These are phyloP conservation scores for Gryllus bimaculatus DNA, from an alignment of 1,140 invertebrate species.

Conservation along the genomic window DNA sequence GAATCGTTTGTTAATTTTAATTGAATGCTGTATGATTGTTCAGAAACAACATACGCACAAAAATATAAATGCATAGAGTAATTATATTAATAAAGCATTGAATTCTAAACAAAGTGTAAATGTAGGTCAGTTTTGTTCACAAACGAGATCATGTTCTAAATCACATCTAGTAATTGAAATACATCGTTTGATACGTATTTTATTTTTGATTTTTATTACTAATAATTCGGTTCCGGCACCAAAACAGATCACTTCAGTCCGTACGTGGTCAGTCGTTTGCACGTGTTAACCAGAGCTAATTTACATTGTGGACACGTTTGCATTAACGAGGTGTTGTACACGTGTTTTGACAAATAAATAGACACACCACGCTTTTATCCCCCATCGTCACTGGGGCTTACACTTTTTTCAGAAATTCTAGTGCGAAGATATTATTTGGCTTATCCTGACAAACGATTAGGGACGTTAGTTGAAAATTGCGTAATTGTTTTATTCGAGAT, in stretches of 20 bases:
- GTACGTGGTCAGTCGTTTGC: too few relatives aligned
- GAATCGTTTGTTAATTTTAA: too few relatives aligned
- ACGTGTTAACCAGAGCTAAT: background rate
- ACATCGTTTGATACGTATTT: background rate
- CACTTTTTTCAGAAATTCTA: background rate
- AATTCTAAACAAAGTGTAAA: too few relatives aligned
- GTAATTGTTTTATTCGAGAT: too few relatives aligned
- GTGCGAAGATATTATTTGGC: background rate
- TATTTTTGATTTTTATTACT: background rate
- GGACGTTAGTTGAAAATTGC: background rate
- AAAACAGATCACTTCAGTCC: too few relatives aligned
- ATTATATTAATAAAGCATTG: too few relatives aligned
- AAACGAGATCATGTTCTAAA: background rate
- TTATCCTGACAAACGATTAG: background rate
- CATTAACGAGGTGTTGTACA: background rate
- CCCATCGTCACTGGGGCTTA: background rate
- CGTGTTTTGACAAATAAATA: background rate
- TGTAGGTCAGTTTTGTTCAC: too few relatives aligned
- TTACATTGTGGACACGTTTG: background rate
- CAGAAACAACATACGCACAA: too few relatives aligned
- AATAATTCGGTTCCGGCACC: background rate
- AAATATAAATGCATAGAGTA: too few relatives aligned
- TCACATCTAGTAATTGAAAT: background rate
- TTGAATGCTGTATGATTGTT: too few relatives aligned
- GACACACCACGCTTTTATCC: background rate